Conservation (phyloP, 1,140 invertebrate species). For the Marisa cornuarietis region DNA sequence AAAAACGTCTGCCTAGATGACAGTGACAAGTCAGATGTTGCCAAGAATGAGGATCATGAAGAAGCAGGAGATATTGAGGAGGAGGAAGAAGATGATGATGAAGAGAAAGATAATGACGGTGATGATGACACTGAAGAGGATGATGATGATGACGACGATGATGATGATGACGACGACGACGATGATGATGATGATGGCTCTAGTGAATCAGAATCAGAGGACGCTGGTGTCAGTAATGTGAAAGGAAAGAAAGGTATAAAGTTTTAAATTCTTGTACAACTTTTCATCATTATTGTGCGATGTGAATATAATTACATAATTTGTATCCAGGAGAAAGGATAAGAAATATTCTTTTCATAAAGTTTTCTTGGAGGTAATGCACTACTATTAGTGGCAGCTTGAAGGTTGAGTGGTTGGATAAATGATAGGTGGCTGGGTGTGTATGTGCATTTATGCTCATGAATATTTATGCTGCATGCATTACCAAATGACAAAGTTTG, state of each 20-base stretch:
- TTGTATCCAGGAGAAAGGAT: no score
- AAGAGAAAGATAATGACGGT: slow-evolving; percentile 36
- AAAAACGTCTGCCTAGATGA: background rate
- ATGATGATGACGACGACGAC: slow-evolving; percentile 34
- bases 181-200: slow-evolving; percentile 45
- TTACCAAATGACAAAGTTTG: background rate
- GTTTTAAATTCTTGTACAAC: background rate
- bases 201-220: slow-evolving; percentile 12
- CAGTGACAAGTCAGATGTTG: background rate
- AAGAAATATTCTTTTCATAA: no score
- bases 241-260: slow-evolving; percentile 8
- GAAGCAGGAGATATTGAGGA: slow-evolving; percentile 21
- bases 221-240: background rate
- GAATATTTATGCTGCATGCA: no score
- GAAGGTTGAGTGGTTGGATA: no score
- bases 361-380: no score
- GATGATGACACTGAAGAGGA: slow-evolving; percentile 29
- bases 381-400: no score
- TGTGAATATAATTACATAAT: no score
- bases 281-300: no score
- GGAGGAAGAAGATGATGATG: slow-evolving; percentile 42
- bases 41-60: slow-evolving; percentile 9
- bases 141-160: slow-evolving; percentile 26
- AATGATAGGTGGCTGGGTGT: no score
- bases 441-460: no score